A percentile compares a stretch with the other conserved stretches of the same genome.
Conservation (phyloP, 2,888 invertebrate genomes). For the Andrena dorsata region DNA sequence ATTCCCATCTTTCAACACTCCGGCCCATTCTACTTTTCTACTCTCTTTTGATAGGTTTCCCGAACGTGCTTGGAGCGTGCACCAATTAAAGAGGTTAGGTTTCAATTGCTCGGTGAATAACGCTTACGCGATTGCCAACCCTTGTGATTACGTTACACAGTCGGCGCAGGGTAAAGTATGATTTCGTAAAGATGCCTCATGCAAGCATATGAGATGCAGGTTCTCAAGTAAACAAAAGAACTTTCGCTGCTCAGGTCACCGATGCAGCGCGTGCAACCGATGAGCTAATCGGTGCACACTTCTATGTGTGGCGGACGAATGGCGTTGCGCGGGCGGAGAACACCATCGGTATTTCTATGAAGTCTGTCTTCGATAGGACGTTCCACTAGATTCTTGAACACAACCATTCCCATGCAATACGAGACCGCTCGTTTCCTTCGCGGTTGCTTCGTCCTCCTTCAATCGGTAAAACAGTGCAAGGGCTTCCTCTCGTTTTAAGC, state of each 20-base stretch:
- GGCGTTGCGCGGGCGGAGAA: conserved; percentile 39
- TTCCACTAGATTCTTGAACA: conserved; percentile 32
- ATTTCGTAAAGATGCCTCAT: conserved; percentile 73
- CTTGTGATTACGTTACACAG: conserved; percentile 23
- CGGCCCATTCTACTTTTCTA: conserved; percentile 4
- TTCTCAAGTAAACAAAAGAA: conserved; percentile 80
- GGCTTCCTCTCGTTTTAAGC: background rate
- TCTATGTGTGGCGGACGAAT: conserved; percentile 28
- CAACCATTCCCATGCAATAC: conserved; percentile 6
- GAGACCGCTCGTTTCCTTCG: conserved; percentile 9
- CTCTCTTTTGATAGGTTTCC: background rate
- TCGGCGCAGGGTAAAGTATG: conserved; percentile 42
- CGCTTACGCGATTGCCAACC: background rate
- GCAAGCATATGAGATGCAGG: conserved; percentile 76
- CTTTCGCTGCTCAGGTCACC: conserved; percentile 80
- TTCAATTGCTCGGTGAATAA: conserved; percentile 8
- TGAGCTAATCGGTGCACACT: conserved; percentile 54
- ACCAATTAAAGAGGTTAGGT: conserved; percentile 42
- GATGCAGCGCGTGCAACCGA: conserved; percentile 65
- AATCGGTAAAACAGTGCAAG: background rate
- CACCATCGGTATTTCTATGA: conserved; percentile 44
- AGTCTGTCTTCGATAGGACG: conserved; percentile 30
- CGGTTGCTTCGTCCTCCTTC: background rate
- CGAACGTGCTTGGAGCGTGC: background rate
- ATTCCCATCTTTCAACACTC: conserved; percentile 25